phyloP scores from a whole-genome alignment of 1,140 invertebrate species.

The Pemphigus obesinymphae region DNA sequence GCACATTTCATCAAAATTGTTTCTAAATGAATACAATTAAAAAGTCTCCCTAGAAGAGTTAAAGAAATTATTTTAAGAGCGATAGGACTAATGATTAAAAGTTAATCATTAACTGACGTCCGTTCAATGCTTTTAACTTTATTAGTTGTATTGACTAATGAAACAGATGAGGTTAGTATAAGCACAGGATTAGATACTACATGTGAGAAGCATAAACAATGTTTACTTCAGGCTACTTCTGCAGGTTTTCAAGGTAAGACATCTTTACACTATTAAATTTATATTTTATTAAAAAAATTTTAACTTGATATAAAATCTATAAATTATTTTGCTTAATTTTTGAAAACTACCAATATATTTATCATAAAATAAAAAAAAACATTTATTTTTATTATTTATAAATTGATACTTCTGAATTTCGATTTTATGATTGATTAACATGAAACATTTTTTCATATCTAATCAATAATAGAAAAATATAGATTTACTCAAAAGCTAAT shows the following conservation, averaged over 20 bases:
- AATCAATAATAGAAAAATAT: no score
- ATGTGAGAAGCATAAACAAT: neutral
- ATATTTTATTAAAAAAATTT: no score
- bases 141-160: neutral
- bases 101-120: neutral
- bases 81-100: neutral
- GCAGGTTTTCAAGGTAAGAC: neutral
- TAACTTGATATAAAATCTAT: no score
- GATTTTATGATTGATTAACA: no score
- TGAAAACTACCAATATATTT: neutral
- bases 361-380: neutral
- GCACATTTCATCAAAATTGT: neutral
- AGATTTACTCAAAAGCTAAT: no score
- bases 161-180: neutral
- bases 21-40: neutral
- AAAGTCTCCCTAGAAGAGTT: neutral
- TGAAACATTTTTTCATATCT: no score
- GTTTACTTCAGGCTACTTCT: neutral
- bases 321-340: no score
- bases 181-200: neutral
- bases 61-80: neutral
- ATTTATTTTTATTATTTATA: neutral
- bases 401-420: no score
- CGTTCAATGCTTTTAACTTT: neutral
- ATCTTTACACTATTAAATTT: no score